Evolutionary conservation across 2,113 vertebrate species (phyloP), one percentile per base, ranked within the genome.

Genomic region (Meriones unguiculatus): DNA sequence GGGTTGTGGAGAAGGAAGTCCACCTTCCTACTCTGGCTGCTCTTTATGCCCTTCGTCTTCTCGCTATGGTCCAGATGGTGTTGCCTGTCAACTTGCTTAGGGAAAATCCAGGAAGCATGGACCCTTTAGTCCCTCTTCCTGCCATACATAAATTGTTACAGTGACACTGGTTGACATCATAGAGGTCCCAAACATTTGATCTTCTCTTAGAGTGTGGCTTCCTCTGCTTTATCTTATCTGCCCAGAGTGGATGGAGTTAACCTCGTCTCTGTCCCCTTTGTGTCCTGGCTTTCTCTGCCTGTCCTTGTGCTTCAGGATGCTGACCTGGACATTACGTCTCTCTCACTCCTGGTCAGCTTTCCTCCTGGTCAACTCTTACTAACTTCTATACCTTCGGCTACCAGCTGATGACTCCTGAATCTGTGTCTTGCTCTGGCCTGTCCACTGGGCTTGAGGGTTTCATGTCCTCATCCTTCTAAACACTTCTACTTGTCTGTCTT

Each of bases 41-140:
- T 94, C 89, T 82, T 77, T 70, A 70, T 92, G 73, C 82, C 25
- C 30, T 69, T 88, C 41, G 87, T 87, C 64, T 70, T 94, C 73
- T 25, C 38, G 69, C n/a, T 91, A 70, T 87, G 41, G 41, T 96
- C 92, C 50, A 62, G 41, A 89, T 30, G 78, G 30, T 91, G 38
- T 22, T 80, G 17, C 92, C 75, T 90, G 50, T 65, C 57, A 70
- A 2, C 28, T 50, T 95, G 50, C 78, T 89, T 95, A n/a, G 87
- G 57, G n/a, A 13, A 91, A 90, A 65, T 97, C 52, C 65, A 87
- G n/a, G 28, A 57, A 87, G 65, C 64, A 12, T 78, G 59, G 70
- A 93, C 38, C 15, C 25, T 92, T 92, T 24, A n/a, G 50, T n/a
- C 30, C 30, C 18, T 4, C 1, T 46, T 77, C 28, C 17, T 72